Conservation (phyloP, 2,797 vertebrate genomes). For the Platyrinchus mystaceus region DNA sequence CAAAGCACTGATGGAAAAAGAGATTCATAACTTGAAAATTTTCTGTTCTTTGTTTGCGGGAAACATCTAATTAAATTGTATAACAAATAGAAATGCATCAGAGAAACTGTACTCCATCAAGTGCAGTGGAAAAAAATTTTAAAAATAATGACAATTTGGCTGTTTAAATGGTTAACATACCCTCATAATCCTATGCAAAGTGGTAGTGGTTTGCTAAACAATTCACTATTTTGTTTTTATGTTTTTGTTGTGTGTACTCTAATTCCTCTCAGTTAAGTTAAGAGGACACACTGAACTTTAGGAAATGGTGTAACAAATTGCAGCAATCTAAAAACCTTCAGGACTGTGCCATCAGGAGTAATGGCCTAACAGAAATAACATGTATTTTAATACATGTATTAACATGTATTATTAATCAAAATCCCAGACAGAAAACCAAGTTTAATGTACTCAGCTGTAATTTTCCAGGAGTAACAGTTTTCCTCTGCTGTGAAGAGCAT, state of each 20-base stretch:
- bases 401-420: constrained; percentile 36
- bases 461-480: not conserved
- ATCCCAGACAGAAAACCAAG: not conserved
- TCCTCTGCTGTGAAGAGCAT: not conserved
- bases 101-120: not conserved
- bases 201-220: not conserved
- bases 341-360: not conserved
- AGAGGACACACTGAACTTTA: not conserved
- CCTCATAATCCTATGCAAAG: not conserved
- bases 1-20: not conserved
- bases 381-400: not conserved
- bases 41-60: not conserved
- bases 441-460: not conserved
- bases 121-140: not conserved
- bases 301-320: not conserved
- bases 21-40: not conserved
- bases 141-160: not conserved
- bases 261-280: not conserved
- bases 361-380: not conserved
- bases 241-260: not conserved
- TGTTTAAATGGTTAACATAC: not conserved
- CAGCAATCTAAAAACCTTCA: not conserved
- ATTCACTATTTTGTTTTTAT: not conserved
- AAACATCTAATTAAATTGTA: not conserved
- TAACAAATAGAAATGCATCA: not conserved